Evolutionary conservation across 2,797 vertebrate genomes (phyloP).

Genomic region (Rhinella marina): DNA sequence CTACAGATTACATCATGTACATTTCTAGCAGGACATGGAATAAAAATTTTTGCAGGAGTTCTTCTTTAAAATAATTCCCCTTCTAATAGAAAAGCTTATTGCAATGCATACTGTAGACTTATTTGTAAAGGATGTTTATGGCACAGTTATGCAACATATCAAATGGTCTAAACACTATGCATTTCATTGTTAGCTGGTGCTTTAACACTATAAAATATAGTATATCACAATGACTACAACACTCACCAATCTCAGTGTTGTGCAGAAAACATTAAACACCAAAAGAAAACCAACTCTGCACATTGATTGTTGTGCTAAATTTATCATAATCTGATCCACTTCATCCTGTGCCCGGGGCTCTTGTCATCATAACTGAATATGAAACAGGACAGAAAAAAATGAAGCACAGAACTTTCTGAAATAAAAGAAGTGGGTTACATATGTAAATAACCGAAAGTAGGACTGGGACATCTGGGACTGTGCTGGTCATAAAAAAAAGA

Average conservation of each 20-base stretch:
- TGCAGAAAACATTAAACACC: neutral
- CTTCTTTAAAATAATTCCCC: too few species aligned
- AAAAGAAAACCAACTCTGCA: slow-evolving; percentile 11
- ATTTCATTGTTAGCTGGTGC: neutral
- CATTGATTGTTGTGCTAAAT: slow-evolving; percentile 37
- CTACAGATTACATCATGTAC: too few species aligned
- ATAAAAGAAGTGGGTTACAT: neutral
- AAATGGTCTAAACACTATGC: too few species aligned
- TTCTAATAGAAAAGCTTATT: too few species aligned
- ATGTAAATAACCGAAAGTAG: slow-evolving; percentile 4
- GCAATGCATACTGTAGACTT: too few species aligned
- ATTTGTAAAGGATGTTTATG: too few species aligned
- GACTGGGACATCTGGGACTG: neutral
- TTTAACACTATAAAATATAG: neutral
- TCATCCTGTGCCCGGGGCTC: slow-evolving; percentile 19
- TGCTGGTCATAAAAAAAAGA: neutral
- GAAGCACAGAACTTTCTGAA: neutral
- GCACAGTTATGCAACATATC: too few species aligned
- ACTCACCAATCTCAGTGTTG: neutral
- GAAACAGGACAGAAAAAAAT: slow-evolving; percentile 1
- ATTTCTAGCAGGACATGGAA: too few species aligned
- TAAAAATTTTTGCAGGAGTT: too few species aligned
- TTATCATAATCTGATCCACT: slow-evolving; percentile 35
- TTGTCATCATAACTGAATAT: slow-evolving; percentile 37
- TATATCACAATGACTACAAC: neutral